Evolutionary conservation across 2,113 vertebrate species (phyloP), one percentile per base, ranked within the genome.

Genomic region (Alligator mississippiensis): DNA sequence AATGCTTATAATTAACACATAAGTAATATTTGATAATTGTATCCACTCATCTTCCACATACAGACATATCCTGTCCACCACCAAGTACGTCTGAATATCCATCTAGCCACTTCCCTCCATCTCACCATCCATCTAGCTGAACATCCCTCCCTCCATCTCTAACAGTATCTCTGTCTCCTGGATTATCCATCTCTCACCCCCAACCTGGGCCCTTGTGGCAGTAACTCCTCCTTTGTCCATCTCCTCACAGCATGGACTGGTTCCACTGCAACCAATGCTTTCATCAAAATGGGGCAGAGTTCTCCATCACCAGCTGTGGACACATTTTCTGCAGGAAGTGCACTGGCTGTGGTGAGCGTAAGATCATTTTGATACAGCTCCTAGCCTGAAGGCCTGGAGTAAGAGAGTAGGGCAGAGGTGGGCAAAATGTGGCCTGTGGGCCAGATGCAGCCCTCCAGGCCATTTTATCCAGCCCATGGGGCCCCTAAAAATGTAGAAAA

Each of bases 241-340:
- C 81, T 90, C 22, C 38, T 27, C 94, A 47, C 80, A 96, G 88
- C 79, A 99, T 99, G 98, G 98, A 99, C 84, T 99, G 98, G 98
- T 98, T 99, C 97, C 98, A 99, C 80, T 99, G 99, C 94, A 99
- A 99, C 95, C 94, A 94, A 82, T 99, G 99, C 95, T 98, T 98
- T 90, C 92, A 80, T 76, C 98, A 94, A 87, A 97, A 96, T 25
- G 98, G 98, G 2, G 88, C 92, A 2, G 94, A 91, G 5, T 99
- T 98, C 91, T 96, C 97, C 2, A 97, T 99, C 63, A 98, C 98
- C 92, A 99, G 95, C 96, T 99, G 99, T 94, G 98, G 98, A 70
- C 98, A 99, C 96, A 98, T 99, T 94, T 97, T 97, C 94, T 99
- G 99, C 93, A 97, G 98, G 88, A 93, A 94, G 10, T 99, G 99